Percentiles rank a stretch among this genome's conserved stretches.
These are phyloP conservation scores for Chelmon rostratus DNA, from an alignment of 2,797 vertebrate genomes.

Conservation along the genomic window DNA sequence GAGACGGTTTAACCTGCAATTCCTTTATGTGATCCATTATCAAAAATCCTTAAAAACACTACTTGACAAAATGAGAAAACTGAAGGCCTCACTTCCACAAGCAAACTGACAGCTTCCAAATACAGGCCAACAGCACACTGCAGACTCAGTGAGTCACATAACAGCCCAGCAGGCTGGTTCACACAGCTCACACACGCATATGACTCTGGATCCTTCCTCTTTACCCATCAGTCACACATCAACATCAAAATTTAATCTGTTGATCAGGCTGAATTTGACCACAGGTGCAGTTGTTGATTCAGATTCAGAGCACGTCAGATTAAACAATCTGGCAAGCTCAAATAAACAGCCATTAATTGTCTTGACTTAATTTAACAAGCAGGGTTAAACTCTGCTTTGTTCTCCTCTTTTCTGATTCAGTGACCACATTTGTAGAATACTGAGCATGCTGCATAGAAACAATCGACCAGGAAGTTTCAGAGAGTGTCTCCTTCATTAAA, in stretches of 20 bases:
- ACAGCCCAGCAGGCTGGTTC: background rate
- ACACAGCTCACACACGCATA: background rate
- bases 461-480: background rate
- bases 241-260: background rate
- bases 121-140: background rate
- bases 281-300: background rate
- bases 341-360: slow-evolving; percentile 2
- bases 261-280: background rate
- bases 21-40: no score
- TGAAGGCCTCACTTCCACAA: no score
- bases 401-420: slow-evolving; percentile 7
- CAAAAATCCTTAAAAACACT: no score
- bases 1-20: background rate
- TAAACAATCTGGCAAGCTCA: slow-evolving; percentile 5
- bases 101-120: background rate
- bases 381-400: slow-evolving; percentile 2
- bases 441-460: background rate
- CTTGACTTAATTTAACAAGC: background rate
- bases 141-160: background rate
- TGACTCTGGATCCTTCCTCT: no score
- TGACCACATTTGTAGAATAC: background rate
- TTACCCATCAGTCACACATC: background rate
- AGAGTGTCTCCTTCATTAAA: no score
- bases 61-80: background rate
- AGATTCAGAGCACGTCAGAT: background rate